phyloP scores from a whole-genome alignment of 2,888 invertebrate species.

The Resseliella maxima region DNA sequence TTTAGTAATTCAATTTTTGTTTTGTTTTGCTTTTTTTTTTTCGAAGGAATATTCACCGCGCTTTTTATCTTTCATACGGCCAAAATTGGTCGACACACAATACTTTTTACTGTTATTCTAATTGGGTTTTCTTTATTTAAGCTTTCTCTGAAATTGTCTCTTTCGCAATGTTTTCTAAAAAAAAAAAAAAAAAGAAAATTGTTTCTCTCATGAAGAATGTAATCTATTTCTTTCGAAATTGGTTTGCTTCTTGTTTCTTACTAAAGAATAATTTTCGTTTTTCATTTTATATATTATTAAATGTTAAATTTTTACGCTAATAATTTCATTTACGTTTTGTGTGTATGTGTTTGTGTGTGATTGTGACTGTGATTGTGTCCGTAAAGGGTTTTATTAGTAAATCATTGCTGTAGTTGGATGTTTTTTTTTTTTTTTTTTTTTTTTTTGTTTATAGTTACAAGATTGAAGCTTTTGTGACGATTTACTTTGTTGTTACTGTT shows the following conservation, averaged over 20 bases:
- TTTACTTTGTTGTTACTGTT: not conserved
- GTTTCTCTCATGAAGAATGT: not conserved
- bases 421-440: not conserved
- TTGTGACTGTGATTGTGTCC: conserved; percentile 35
- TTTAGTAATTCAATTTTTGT: not conserved
- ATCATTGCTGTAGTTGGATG: conserved; percentile 24
- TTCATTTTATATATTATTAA: not conserved
- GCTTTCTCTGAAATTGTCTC: not conserved
- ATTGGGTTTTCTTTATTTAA: not conserved
- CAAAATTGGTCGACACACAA: not conserved
- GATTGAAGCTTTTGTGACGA: not conserved
- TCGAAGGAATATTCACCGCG: not conserved
- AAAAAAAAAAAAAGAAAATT: too few species aligned
- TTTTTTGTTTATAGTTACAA: not conserved
- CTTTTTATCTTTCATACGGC: not conserved
- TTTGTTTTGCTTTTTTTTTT: not conserved
- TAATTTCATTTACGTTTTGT: conserved; percentile 51
- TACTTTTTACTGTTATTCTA: not conserved
- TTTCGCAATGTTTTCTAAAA: not conserved
- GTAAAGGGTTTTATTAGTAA: conserved; percentile 16
- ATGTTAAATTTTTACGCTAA: conserved; percentile 51
- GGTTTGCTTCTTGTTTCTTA: conserved; percentile 7
- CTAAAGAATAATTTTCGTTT: conserved; percentile 29
- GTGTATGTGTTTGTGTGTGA: not conserved
- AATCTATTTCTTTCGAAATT: not conserved